Conservation (phyloP, 2,797 vertebrate species). For the Neomorphus geoffroyi region DNA sequence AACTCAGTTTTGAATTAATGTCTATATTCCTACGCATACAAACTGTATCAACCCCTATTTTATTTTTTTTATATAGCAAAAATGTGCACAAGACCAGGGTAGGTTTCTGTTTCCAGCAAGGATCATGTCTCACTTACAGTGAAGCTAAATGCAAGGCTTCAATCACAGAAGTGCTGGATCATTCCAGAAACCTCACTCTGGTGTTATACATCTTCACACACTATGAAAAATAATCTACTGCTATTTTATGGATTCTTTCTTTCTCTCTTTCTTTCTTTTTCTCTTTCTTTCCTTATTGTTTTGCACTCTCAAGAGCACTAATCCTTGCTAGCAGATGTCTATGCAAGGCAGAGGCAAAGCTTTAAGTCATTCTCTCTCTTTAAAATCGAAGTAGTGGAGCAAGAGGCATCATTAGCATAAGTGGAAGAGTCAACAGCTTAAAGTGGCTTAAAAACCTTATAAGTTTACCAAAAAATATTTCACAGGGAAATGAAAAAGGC, state of each 20-base stretch:
- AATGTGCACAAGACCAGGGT: neutral
- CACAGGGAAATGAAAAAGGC: constrained; percentile 24
- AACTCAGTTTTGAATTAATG: neutral
- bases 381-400: neutral
- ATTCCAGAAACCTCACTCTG: neutral
- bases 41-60: neutral
- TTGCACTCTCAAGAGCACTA: neutral
- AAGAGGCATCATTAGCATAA: neutral
- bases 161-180: neutral
- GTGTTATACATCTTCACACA: neutral
- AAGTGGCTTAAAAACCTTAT: constrained; percentile 22
- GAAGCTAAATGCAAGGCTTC: neutral
- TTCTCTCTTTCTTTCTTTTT: neutral
- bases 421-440: constrained; percentile 39
- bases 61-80: neutral
- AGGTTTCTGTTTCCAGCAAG: neutral
- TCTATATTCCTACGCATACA: neutral
- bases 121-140: neutral
- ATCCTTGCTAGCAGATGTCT: neutral
- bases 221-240: neutral
- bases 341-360: neutral
- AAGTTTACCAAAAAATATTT: constrained; percentile 47
- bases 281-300: neutral
- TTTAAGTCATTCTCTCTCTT: neutral
- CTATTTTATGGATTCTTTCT: neutral